These are phyloP conservation scores for Cantharis rufa DNA, from an alignment of 2,888 invertebrate species.

Conservation along the genomic window DNA sequence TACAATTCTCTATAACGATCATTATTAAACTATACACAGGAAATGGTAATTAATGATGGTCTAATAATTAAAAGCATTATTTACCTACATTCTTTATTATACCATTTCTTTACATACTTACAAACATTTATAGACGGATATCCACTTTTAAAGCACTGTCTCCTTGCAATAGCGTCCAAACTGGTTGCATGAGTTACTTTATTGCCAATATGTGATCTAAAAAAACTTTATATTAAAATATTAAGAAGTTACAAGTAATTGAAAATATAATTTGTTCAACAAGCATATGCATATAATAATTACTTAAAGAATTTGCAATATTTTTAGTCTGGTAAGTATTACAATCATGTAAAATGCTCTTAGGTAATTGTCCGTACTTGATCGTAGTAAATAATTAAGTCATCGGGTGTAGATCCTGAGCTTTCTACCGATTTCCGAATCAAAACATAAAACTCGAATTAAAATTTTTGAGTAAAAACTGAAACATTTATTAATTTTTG, in stretches of 20 bases:
- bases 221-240: constrained; percentile 7
- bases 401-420: no score
- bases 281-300: neutral
- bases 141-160: constrained; percentile 55
- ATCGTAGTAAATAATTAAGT: no score
- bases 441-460: no score
- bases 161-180: constrained; percentile 62
- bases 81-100: neutral
- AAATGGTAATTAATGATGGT: neutral
- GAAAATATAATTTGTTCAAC: neutral
- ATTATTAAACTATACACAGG: neutral
- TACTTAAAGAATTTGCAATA: neutral
- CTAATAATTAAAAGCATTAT: neutral
- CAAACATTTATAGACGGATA: constrained; percentile 64
- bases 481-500: no score
- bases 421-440: no score
- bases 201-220: constrained; percentile 45
- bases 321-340: no score
- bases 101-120: constrained; percentile 51
- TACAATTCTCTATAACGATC: neutral
- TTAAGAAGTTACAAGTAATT: neutral
- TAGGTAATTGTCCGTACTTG: no score
- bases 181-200: constrained; percentile 62
- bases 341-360: no score
- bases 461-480: no score